Base-by-base conservation (phyloP, 2,888 invertebrate species). In the Parasteatoda lunata region DNA sequence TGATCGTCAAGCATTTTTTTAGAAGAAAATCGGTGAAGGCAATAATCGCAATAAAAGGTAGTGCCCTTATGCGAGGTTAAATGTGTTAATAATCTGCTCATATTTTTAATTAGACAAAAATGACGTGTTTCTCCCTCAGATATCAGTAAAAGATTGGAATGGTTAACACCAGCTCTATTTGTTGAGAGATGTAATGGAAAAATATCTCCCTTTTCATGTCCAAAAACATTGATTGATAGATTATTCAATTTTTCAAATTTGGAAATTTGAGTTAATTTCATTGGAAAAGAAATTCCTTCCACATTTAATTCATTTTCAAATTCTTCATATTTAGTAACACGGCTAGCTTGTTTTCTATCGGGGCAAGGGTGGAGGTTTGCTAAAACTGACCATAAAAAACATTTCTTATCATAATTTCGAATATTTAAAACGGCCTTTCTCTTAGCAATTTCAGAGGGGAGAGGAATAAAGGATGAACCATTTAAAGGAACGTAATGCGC, bases 91-190 rank as follows among this genome's bases (percentile, higher is more conserved):
- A 81, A 52, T 8, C 66, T 3, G 47, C 45, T 66, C 9, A 66
- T 71, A 45, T 52, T 65, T 13, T 51, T 65, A 8, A 83, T 77
- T 1, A 69, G 70, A 47, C 54, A 68, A 49, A 69, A 82, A 82
- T 82, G 82, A n/a, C 47, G 47, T 52, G 68, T 47, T 5, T 9
- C 13, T 71, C 47, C 71, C 9, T 71, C 47, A 5, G 51, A 13
- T n/a, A 80, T 52, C 4, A 80, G 15, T n/a, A 83, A 59, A 8
- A 83, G 65, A 69, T 83, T 71, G 9, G 71, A 54, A 70, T 69
- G 73, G 6, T 70, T 51, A 15, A 47, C 7, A 9, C 9, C 54
- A 48, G 48, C 59, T 54, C 13, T 4, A 9, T 30, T 4, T 11
- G 64, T 75, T 54, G 54, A 54, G 6, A 84, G 52, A 30, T 71